Evolutionary conservation across 2,113 vertebrate species (phyloP).

Genomic region (Gobius niger): DNA sequence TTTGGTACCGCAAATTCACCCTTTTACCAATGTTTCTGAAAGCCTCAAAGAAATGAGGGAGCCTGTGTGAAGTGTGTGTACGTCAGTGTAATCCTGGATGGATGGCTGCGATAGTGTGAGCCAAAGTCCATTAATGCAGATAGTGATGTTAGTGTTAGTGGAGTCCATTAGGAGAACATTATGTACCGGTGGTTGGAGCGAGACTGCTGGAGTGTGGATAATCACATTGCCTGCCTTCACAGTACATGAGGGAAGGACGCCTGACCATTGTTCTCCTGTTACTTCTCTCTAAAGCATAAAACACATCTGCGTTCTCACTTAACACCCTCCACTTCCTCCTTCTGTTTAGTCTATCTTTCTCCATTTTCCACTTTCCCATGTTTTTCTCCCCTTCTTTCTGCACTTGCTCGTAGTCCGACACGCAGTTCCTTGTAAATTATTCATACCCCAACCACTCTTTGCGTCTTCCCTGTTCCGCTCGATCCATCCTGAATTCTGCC

Average conservation of each 20-base stretch:
- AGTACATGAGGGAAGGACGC: slow-evolving; percentile 43
- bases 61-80: slow-evolving; percentile 7
- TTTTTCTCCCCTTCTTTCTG: slow-evolving; percentile 20
- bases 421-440: slow-evolving; percentile 70
- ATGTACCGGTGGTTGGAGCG: slow-evolving; percentile 65
- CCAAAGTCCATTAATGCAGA: slow-evolving; percentile 67
- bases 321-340: slow-evolving; percentile 16
- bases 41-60: neutral
- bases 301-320: slow-evolving; percentile 26
- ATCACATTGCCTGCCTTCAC: slow-evolving; percentile 67
- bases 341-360: slow-evolving; percentile 20
- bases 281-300: slow-evolving; percentile 38
- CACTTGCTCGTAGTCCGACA: slow-evolving; percentile 57
- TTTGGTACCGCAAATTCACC: neutral
- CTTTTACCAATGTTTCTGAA: neutral
- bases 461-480: slow-evolving; percentile 58
- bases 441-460: slow-evolving; percentile 67
- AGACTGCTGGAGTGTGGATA: slow-evolving; percentile 70
- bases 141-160: slow-evolving; percentile 66
- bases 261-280: slow-evolving; percentile 53
- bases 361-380: slow-evolving; percentile 2
- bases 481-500: slow-evolving; percentile 57
- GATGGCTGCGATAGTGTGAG: slow-evolving; percentile 48
- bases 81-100: slow-evolving; percentile 29
- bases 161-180: slow-evolving; percentile 75